Conservation (phyloP, 2,888 invertebrate species). For the Adineta ricciae region DNA sequence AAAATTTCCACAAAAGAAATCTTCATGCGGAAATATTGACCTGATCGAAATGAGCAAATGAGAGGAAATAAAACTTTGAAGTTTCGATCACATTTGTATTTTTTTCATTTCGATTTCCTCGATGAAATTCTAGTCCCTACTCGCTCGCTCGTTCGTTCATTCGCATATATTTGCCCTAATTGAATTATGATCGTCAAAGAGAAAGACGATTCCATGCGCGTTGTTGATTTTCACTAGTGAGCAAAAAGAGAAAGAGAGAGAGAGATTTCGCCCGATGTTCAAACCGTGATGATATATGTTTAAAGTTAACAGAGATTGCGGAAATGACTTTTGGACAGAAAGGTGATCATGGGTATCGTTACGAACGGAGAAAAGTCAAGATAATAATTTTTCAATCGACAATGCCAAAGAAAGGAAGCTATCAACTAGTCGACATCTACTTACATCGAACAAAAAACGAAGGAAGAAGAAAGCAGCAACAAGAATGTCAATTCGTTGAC, state of each 20-base stretch:
- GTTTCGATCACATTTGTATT: neutral
- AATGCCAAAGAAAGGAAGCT: neutral
- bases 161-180: neutral
- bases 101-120: neutral
- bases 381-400: neutral
- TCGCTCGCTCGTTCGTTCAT: neutral
- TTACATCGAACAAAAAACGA: neutral
- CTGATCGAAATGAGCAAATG: neutral
- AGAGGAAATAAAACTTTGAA: neutral
- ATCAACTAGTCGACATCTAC: too few species aligned
- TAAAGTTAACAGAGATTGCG: neutral
- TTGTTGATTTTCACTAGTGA: neutral
- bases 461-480: neutral
- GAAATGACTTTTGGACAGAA: neutral
- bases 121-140: neutral
- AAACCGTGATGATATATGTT: neutral
- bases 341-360: neutral
- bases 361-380: neutral
- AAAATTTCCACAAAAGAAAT: too few species aligned
- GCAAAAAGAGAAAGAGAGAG: too few species aligned
- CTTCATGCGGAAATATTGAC: too few species aligned
- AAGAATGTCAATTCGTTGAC: neutral
- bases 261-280: neutral
- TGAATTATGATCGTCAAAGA: neutral
- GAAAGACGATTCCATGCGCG: neutral